phyloP scores from a whole-genome alignment of 2,888 invertebrate genomes.

The Axea sp. region DNA sequence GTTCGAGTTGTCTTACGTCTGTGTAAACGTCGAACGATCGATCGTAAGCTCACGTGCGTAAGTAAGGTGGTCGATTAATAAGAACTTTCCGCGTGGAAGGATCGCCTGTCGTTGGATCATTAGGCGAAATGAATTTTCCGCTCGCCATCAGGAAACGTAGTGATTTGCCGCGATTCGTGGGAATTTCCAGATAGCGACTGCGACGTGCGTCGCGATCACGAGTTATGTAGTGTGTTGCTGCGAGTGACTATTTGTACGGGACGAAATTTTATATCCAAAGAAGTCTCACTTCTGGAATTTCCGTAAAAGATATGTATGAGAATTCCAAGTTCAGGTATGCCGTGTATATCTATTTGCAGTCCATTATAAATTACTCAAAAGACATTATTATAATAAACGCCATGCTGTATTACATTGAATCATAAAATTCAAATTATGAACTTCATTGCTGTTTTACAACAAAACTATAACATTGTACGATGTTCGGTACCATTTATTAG shows the following conservation, averaged over 20 bases:
- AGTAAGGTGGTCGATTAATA: conserved; percentile 58
- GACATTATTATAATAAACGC: conserved; percentile 38
- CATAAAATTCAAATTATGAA: conserved; percentile 7
- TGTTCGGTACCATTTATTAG: conserved; percentile 7
- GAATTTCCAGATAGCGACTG: conserved; percentile 46
- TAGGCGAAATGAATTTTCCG: conserved; percentile 62
- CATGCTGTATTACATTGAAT: too few relatives aligned
- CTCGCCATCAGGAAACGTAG: conserved; percentile 52
- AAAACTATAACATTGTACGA: neutral
- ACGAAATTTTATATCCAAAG: conserved; percentile 49
- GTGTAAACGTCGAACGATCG: conserved; percentile 46
- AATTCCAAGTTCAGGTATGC: conserved; percentile 13
- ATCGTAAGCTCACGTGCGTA: conserved; percentile 58
- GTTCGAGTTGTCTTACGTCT: neutral
- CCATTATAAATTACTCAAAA: conserved; percentile 14
- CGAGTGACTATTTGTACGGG: conserved; percentile 20
- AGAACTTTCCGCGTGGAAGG: conserved; percentile 61
- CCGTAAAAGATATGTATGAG: conserved; percentile 46
- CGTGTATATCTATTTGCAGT: conserved; percentile 18
- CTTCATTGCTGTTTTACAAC: neutral
- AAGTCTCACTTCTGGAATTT: conserved; percentile 48
- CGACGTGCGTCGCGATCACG: conserved; percentile 32
- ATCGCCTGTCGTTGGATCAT: conserved; percentile 62
- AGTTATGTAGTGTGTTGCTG: conserved; percentile 27
- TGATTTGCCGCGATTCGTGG: conserved; percentile 49